phyloP scores from a whole-genome alignment of 2,113 vertebrate species.

The Etheostoma spectabile region DNA sequence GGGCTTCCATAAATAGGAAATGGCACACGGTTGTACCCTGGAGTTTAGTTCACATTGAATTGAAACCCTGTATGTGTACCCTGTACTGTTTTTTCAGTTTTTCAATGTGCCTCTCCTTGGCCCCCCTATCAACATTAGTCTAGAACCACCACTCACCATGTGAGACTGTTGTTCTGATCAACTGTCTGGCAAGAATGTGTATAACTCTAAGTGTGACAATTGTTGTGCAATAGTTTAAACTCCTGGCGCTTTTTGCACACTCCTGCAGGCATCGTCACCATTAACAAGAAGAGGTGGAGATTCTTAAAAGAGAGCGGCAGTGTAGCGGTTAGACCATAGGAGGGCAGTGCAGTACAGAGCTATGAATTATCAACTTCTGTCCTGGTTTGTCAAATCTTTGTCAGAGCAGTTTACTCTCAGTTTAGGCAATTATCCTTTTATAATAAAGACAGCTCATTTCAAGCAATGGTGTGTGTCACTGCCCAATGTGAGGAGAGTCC shows the following conservation, averaged over 20 bases:
- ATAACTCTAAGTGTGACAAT: no score
- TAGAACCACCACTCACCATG: background rate
- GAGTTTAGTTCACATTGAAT: no score
- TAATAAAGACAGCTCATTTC: no score
- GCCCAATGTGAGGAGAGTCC: no score
- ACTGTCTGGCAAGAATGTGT: background rate
- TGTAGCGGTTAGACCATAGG: conserved; percentile 15
- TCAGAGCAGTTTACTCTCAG: background rate
- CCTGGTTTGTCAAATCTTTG: background rate
- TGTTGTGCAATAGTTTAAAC: background rate
- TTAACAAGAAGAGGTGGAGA: background rate
- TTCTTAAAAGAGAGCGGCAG: conserved; percentile 8
- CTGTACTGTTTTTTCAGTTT: no score
- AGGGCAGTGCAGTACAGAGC: conserved; percentile 48
- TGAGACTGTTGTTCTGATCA: background rate
- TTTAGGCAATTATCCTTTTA: no score
- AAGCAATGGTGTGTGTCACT: no score
- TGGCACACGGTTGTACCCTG: no score
- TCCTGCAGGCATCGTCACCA: background rate
- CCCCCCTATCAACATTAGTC: no score
- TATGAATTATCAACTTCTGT: background rate
- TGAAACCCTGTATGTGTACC: no score
- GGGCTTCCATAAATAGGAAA: no score
- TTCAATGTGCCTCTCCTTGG: no score
- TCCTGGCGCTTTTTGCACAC: background rate